A percentile compares a stretch with the other conserved stretches of the same genome.
Conservation (phyloP, 2,797 vertebrate species). For the Manis pentadactyla region DNA sequence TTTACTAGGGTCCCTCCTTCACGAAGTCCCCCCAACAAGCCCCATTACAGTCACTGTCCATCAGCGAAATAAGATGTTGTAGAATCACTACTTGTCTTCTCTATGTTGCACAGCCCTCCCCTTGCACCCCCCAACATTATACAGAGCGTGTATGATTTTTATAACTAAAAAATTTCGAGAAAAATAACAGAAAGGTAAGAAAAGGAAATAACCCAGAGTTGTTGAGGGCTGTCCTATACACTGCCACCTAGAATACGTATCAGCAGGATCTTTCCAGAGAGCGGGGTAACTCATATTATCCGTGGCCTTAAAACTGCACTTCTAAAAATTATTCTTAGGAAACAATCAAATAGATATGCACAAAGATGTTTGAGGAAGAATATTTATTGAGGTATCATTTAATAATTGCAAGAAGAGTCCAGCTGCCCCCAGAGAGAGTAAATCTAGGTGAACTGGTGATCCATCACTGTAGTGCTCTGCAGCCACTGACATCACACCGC, state of each 20-base stretch:
- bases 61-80: too few relatives aligned
- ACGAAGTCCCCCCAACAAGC: too few relatives aligned
- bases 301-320: not conserved
- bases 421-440: not conserved
- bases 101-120: too few relatives aligned
- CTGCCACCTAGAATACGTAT: not conserved
- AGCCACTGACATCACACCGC: not conserved
- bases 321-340: not conserved
- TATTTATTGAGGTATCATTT: not conserved
- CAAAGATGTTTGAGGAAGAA: not conserved
- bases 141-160: not conserved
- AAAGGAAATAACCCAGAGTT: not conserved
- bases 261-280: not conserved
- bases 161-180: not conserved
- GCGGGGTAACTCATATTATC: not conserved
- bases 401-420: not conserved
- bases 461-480: fast-evolving
- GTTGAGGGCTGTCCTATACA: not conserved
- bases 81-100: too few relatives aligned
- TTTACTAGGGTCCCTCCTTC: too few relatives aligned
- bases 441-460: not conserved
- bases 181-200: not conserved
- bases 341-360: not conserved
- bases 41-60: too few relatives aligned
- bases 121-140: too few relatives aligned